Evolutionary conservation across 1,140 invertebrate genomes (phyloP).

Genomic region (Temnothorax curvispinosus): DNA sequence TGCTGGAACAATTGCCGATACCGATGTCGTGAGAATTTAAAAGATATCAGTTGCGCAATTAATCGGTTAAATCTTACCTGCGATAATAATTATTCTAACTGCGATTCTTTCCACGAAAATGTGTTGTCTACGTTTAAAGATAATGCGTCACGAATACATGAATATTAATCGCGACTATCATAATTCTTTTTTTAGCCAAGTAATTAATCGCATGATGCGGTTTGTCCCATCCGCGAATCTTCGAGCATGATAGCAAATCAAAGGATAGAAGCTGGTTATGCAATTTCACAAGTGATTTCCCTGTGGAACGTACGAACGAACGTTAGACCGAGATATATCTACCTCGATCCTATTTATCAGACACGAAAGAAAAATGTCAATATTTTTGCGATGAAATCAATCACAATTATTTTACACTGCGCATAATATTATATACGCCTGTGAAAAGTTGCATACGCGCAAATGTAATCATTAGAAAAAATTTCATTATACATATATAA

Average conservation of each 20-base stretch:
- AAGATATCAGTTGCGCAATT: neutral
- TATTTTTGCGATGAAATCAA: neutral
- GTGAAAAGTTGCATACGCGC: neutral
- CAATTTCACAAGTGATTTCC: constrained; percentile 71
- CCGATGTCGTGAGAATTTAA: neutral
- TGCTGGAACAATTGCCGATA: neutral
- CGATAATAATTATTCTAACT: neutral
- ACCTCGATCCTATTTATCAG: neutral
- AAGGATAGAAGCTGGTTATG: constrained; percentile 63
- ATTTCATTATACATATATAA: neutral
- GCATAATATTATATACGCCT: neutral
- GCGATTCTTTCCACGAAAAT: neutral
- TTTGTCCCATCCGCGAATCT: constrained; percentile 15
- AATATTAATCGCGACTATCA: constrained; percentile 39
- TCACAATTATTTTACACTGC: neutral
- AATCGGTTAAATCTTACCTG: neutral
- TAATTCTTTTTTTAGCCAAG: constrained; percentile 53
- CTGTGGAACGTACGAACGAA: constrained; percentile 54
- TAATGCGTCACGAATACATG: constrained; percentile 17
- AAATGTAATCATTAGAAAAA: neutral
- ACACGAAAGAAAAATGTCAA: neutral
- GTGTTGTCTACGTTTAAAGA: neutral
- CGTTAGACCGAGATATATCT: constrained; percentile 57
- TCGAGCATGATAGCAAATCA: constrained; percentile 49
- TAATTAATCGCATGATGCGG: constrained; percentile 63